phyloP scores from a whole-genome alignment of 2,797 vertebrate species.

The Leptoclinus maculatus region DNA sequence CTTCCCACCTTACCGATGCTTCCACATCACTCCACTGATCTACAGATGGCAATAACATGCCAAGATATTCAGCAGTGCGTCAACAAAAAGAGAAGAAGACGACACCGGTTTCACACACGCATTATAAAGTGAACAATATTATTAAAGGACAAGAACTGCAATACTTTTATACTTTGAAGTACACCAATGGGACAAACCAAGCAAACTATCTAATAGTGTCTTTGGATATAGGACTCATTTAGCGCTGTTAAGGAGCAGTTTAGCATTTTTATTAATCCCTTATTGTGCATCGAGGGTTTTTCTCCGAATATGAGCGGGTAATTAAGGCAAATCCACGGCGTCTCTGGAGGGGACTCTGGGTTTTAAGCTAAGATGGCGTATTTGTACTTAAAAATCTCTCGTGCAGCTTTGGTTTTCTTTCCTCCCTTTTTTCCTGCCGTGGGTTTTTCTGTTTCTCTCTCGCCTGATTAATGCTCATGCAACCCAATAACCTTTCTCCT shows the following conservation, averaged over 20 bases:
- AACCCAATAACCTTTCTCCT: slow-evolving; percentile 35
- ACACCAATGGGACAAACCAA: slow-evolving; percentile 19
- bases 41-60: background rate
- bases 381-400: slow-evolving; percentile 38
- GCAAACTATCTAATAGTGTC: slow-evolving; percentile 22
- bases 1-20: background rate
- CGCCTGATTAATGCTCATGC: slow-evolving; percentile 8
- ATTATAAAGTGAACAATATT: slow-evolving; percentile 35
- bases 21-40: background rate
- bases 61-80: background rate
- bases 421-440: background rate
- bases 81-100: background rate
- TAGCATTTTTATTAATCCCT: slow-evolving; percentile 51
- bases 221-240: slow-evolving; percentile 37
- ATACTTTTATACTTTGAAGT: slow-evolving; percentile 24
- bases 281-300: slow-evolving; percentile 33
- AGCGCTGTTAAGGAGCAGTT: slow-evolving; percentile 32
- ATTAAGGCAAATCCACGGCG: slow-evolving; percentile 34
- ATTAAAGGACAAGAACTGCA: slow-evolving; percentile 11
- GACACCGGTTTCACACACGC: slow-evolving; percentile 4
- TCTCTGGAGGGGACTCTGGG: slow-evolving; percentile 25
- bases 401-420: slow-evolving; percentile 3
- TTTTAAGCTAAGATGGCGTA: slow-evolving; percentile 45
- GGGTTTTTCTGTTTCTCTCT: background rate
- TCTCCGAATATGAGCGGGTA: slow-evolving; percentile 21